Evolutionary conservation across 2,113 vertebrate species (phyloP).

Genomic region (Oreotrochilus melanogaster): DNA sequence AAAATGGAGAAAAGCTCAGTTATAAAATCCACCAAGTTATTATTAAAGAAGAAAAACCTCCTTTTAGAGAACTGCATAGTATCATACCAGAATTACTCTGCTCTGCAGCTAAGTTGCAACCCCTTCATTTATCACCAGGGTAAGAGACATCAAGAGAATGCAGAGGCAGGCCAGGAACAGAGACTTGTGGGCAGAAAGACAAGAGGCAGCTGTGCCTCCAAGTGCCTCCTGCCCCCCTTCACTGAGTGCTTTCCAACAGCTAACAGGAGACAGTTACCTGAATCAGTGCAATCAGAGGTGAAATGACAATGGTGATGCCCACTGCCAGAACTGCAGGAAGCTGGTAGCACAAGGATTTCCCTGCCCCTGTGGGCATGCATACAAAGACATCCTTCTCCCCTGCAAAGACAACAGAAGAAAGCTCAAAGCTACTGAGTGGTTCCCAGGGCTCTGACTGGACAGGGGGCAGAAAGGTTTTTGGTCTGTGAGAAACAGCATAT

Average conservation of each 20-base stretch:
- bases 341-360: constrained; percentile 97
- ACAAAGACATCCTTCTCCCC: constrained; percentile 95
- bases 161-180: not conserved
- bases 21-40: not conserved
- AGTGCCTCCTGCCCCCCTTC: not conserved
- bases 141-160: not conserved
- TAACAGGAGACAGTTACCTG: constrained; percentile 83
- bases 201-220: not conserved
- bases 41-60: not conserved
- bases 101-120: not conserved
- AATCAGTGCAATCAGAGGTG: constrained; percentile 96
- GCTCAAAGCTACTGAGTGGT: constrained; percentile 10
- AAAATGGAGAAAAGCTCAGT: not conserved
- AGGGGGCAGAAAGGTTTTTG: not conserved
- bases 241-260: not conserved
- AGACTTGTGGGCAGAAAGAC: not conserved
- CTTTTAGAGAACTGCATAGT: not conserved
- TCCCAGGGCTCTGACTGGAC: not conserved
- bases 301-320: constrained; percentile 95
- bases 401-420: constrained; percentile 75
- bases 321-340: constrained; percentile 90
- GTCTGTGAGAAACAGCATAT: not conserved
- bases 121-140: not conserved
- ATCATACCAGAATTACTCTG: not conserved
- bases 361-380: constrained; percentile 98